These are phyloP conservation scores for Apis mellifera DNA, from an alignment of 1,140 invertebrate genomes.

Conservation along the genomic window Amel_HAv3.1 CM009935.2:8599001-8599500, in stretches of 20 bases:
- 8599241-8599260: conserved; percentile 17
- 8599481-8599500: neutral
- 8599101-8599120: too few species aligned
- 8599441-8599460: neutral
- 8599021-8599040: too few species aligned
- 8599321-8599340: conserved; percentile 25
- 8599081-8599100: too few species aligned
- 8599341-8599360: neutral
- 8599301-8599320: neutral
- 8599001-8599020: too few species aligned
- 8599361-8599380: neutral
- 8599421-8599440: conserved; percentile 23
- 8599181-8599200: neutral
- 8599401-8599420: conserved; percentile 13
- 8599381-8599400: neutral
- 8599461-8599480: neutral
- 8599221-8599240: neutral
- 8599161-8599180: conserved; percentile 8
- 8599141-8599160: neutral
- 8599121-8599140: neutral
- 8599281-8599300: neutral
- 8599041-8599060: too few species aligned
- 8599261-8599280: neutral
- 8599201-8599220: neutral
- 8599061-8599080: too few species aligned